Base-by-base conservation (phyloP, 2,797 vertebrate species). In the Toxotes lorentzi region DNA sequence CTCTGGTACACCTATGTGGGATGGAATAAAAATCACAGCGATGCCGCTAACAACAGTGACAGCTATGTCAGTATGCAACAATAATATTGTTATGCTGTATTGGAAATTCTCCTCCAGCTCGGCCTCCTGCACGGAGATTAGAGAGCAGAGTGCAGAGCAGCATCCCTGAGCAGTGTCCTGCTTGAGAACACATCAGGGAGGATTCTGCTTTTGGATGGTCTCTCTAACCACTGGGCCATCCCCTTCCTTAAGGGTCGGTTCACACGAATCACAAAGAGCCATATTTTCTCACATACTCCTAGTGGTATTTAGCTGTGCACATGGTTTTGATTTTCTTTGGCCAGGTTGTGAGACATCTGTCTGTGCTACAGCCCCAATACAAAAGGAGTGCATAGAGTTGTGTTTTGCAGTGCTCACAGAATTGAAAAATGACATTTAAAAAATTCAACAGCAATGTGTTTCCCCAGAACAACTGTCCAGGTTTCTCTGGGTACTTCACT, bases 1-100 rank as follows among this genome's bases (percentile, higher is more conserved):
- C 89, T 97, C 97, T 3, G 98, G 98, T 86, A 99, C 97, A 91
- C 98, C 98, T 99, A 86, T 50, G 27, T 30, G 79, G 61, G 73
- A 85, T 17, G 59, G 50, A 81, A 66, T 1, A 35, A 66, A 81
- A 84, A 89, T 73, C 67, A 86, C 65, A 70, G 40, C 4, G 0
- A 75, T 61, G 70, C 61, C 82, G 83, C 57, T 71, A 73, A 70
- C 84, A 27, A 58, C 79, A 21, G 27, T 30, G 27, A 30, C 78
- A 80, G 73, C 48, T 35, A 24, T 34, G 74, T 76, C 77, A 82
- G 85, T 76, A 83, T 76, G 81, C 71, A 88, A 84, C 84, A 73
- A 79, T 73, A 86, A 81, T 30, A 76, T 78, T 67, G 81, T 71
- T 67, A 77, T 48, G 70, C 71, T 64, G 70, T 65, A 50, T 64